Evolutionary conservation across 2,797 vertebrate species (phyloP).

Genomic region (Bovichtus variegatus): DNA sequence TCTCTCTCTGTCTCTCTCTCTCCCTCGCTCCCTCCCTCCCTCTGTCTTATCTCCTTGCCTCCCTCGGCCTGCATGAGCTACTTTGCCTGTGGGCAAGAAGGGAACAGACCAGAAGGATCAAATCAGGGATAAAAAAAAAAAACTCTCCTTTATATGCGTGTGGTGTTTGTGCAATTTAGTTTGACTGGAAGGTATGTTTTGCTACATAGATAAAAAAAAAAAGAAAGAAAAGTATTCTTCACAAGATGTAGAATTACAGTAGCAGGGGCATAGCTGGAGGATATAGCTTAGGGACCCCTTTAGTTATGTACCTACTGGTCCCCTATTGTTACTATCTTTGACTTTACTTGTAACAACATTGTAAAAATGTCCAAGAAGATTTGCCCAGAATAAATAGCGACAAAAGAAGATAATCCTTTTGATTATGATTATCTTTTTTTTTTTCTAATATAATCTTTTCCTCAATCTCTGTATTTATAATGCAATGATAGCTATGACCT

Average conservation of each 20-base stretch:
- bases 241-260: background rate
- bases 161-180: slow-evolving; percentile 25
- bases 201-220: background rate
- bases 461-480: slow-evolving; percentile 6
- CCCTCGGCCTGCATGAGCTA: slow-evolving; percentile 39
- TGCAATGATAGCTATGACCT: slow-evolving; percentile 30
- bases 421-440: background rate
- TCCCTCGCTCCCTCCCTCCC: too few relatives aligned
- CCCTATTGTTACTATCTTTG: background rate
- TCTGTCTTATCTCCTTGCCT: slow-evolving; percentile 17
- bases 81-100: slow-evolving; percentile 51
- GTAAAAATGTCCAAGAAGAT: background rate
- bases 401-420: slow-evolving; percentile 12
- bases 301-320: background rate
- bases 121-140: slow-evolving; percentile 56
- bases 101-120: slow-evolving; percentile 55
- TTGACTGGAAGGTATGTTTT: slow-evolving; percentile 18
- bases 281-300: too few relatives aligned
- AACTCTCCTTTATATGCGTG: slow-evolving; percentile 43
- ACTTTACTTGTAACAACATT: background rate
- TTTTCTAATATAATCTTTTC: slow-evolving; percentile 21
- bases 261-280: background rate
- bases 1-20: too few relatives aligned
- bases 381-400: background rate
- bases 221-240: too few relatives aligned